Conservation (phyloP, 2,888 invertebrate genomes). For the Habrosyne pyritoides region DNA sequence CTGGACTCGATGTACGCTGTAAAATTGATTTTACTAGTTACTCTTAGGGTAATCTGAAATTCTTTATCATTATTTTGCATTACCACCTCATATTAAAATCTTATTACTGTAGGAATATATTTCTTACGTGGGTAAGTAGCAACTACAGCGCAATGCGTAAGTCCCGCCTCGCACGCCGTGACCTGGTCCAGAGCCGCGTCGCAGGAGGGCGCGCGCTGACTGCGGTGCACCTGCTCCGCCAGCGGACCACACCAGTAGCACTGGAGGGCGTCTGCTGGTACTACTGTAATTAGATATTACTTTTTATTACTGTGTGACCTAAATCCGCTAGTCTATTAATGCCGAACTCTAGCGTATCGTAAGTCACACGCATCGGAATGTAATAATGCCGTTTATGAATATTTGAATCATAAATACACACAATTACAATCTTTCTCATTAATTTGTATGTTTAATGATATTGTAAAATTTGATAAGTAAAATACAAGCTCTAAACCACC, state of each 20-base stretch:
- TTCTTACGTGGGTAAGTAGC: conserved; percentile 68
- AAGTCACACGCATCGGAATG: too few relatives aligned
- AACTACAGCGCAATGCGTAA: conserved; percentile 66
- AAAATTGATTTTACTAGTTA: conserved; percentile 14
- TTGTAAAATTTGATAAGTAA: too few relatives aligned
- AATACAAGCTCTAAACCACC: too few relatives aligned
- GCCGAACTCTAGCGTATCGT: too few relatives aligned
- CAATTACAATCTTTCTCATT: too few relatives aligned
- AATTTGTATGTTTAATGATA: too few relatives aligned
- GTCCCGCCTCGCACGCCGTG: conserved; percentile 63
- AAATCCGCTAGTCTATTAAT: too few relatives aligned
- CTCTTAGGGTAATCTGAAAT: too few relatives aligned
- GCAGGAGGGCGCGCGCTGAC: conserved; percentile 66
- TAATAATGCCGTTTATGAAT: too few relatives aligned
- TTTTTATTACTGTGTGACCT: too few relatives aligned
- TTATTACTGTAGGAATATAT: not conserved
- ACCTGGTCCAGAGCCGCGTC: conserved; percentile 37
- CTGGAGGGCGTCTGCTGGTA: conserved; percentile 41
- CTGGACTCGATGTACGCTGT: conserved; percentile 71
- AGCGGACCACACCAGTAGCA: conserved; percentile 79
- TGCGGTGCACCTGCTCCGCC: conserved; percentile 74
- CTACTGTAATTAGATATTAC: conserved; percentile 11
- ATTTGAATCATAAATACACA: too few relatives aligned
- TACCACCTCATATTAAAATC: not conserved
- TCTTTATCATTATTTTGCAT: too few relatives aligned